Evolutionary conservation across 2,888 invertebrate species (phyloP).

Genomic region (Hesperia comma): DNA sequence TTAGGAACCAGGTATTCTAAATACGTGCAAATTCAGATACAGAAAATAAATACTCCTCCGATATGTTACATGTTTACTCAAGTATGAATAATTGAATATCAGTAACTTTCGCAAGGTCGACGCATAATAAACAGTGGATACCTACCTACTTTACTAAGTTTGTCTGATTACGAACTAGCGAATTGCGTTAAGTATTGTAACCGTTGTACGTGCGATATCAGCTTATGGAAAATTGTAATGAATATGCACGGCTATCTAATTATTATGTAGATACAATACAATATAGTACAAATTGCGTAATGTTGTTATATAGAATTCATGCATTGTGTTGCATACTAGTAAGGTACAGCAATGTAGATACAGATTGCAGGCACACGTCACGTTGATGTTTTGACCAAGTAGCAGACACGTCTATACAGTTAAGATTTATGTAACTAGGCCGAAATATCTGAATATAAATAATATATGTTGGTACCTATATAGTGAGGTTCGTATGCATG

Average conservation of each 20-base stretch:
- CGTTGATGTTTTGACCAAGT: too few relatives aligned
- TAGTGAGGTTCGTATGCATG: too few relatives aligned
- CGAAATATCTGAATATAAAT: too few relatives aligned
- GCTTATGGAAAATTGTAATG: constrained; percentile 3
- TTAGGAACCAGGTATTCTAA: too few relatives aligned
- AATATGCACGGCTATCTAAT: neutral
- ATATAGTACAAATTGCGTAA: too few relatives aligned
- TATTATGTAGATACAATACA: neutral
- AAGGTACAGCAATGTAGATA: too few relatives aligned
- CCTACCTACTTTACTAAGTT: constrained; percentile 8
- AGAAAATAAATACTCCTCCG: neutral
- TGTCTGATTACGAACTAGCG: constrained; percentile 17
- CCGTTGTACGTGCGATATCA: neutral
- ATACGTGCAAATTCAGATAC: neutral
- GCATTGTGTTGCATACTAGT: too few relatives aligned
- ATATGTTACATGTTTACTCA: constrained; percentile 9
- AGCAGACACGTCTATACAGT: too few relatives aligned
- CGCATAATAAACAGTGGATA: constrained; percentile 4
- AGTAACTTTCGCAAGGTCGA: constrained; percentile 19
- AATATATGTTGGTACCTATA: too few relatives aligned
- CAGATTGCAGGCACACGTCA: too few relatives aligned
- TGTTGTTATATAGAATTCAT: too few relatives aligned
- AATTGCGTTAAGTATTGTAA: neutral
- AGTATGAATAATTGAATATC: constrained; percentile 26
- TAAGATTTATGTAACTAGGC: too few relatives aligned